Evolutionary conservation across 2,888 invertebrate genomes (phyloP).

Genomic region (Ennomos quercinarius): DNA sequence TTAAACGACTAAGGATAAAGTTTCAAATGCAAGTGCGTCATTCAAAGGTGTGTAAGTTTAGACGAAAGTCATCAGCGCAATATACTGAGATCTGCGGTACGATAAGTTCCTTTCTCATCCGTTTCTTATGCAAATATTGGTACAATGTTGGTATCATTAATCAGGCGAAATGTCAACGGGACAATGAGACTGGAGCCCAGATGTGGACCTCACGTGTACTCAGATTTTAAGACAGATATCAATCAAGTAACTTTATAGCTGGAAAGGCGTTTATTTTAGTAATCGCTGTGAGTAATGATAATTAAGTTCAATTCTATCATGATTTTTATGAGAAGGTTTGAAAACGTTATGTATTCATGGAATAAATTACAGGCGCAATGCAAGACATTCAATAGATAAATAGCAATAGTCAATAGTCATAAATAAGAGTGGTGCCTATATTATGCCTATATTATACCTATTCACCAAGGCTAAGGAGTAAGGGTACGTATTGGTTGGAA

Average conservation of each 20-base stretch:
- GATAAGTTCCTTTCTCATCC: conserved; percentile 77
- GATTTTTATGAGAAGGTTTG: not conserved
- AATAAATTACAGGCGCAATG: too few relatives aligned
- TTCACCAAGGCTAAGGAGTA: too few relatives aligned
- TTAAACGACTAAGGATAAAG: conserved; percentile 44
- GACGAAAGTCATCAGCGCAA: conserved; percentile 69
- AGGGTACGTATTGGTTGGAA: too few relatives aligned
- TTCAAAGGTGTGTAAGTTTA: conserved; percentile 49
- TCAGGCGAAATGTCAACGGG: conserved; percentile 70
- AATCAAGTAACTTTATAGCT: conserved; percentile 55
- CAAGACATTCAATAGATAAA: too few relatives aligned
- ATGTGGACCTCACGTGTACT: conserved; percentile 56
- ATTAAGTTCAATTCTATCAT: conserved; percentile 9
- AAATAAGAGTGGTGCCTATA: too few relatives aligned
- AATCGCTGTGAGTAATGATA: conserved; percentile 30
- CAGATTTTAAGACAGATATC: conserved; percentile 50
- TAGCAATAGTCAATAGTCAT: too few relatives aligned
- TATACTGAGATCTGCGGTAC: conserved; percentile 64
- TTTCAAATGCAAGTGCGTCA: conserved; percentile 41
- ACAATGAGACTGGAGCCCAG: conserved; percentile 57
- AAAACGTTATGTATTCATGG: too few relatives aligned
- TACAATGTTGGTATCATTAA: conserved; percentile 80
- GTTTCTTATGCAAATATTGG: conserved; percentile 85
- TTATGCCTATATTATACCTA: too few relatives aligned
- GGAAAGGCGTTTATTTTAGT: conserved; percentile 39